These are phyloP conservation scores for Felis catus DNA, from an alignment of 2,113 vertebrate species.

Conservation along the genomic window F.catus_Fca126_mat1.0 CM031417.1:54880001-54880500, in stretches of 20 bases:
- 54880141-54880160: not conserved
- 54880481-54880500: no score
- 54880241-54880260: not conserved
- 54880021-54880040: not conserved
- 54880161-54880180: not conserved
- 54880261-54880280: not conserved
- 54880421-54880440: no score
- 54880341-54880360: not conserved
- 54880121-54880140: not conserved
- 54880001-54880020: not conserved
- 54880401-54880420: no score
- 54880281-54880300: not conserved
- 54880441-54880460: no score
- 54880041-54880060: not conserved
- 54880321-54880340: not conserved
- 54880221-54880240: not conserved
- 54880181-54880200: no score
- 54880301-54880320: not conserved
- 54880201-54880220: not conserved
- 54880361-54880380: no score
- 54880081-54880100: not conserved
- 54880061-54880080: not conserved
- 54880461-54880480: no score
- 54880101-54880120: not conserved
- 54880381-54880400: no score